Evolutionary conservation across 1,140 invertebrate genomes (phyloP).

Genomic region (Stratiolaelaps scimitus): DNA sequence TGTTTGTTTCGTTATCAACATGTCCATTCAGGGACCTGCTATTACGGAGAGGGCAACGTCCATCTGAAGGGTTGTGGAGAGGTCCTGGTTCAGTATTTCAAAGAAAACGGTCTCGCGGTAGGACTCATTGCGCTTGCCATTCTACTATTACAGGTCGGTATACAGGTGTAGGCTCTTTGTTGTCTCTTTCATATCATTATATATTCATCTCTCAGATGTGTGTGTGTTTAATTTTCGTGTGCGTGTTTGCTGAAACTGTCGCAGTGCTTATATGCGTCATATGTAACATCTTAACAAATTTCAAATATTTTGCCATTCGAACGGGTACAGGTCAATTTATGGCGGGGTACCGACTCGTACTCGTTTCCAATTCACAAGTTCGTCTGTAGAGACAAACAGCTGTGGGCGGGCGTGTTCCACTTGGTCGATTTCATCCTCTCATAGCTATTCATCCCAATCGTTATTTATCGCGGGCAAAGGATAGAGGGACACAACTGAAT

Average conservation of each 20-base stretch:
- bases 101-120: slow-evolving; percentile 12
- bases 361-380: too few species aligned
- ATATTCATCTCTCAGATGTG: neutral
- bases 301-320: neutral
- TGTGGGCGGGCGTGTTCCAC: too few species aligned
- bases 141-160: slow-evolving; percentile 12
- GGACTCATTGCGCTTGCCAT: slow-evolving; percentile 1
- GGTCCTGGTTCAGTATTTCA: slow-evolving; percentile 6
- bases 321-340: neutral
- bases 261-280: neutral
- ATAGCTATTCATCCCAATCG: too few species aligned
- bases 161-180: neutral
- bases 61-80: slow-evolving; percentile 7
- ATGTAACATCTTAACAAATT: neutral
- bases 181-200: neutral
- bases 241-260: neutral
- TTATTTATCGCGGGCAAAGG: too few species aligned
- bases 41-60: slow-evolving; percentile 9
- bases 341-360: too few species aligned
- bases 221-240: neutral
- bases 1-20: too few species aligned
- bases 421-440: too few species aligned
- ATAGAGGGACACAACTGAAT: too few species aligned
- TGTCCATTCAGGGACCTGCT: slow-evolving; percentile 6
- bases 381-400: too few species aligned